Evolutionary conservation across 2,888 invertebrate species (phyloP).

Genomic region (Caenorhabditis drosophilae): DNA sequence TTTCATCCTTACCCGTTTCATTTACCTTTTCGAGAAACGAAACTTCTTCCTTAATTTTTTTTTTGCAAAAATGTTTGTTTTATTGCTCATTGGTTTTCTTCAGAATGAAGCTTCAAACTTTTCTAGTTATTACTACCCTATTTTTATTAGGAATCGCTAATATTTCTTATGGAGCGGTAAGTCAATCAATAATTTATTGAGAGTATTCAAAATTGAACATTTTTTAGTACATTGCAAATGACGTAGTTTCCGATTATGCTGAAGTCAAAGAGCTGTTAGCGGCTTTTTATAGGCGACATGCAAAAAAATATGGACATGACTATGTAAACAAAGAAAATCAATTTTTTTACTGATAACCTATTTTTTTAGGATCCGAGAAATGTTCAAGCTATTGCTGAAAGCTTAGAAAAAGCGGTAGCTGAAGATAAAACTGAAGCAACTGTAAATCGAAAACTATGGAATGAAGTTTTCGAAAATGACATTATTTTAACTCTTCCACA

Average conservation of each 20-base stretch:
- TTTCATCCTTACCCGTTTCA: no score
- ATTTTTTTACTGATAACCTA: not conserved
- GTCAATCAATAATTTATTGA: not conserved
- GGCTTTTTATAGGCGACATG: slow-evolving; percentile 53
- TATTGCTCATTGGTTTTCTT: not conserved
- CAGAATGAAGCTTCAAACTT: not conserved
- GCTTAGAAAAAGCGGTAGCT: slow-evolving; percentile 26
- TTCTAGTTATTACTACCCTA: no score
- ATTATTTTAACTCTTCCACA: slow-evolving; percentile 63
- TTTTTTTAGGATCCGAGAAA: slow-evolving; percentile 34
- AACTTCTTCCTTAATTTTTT: no score
- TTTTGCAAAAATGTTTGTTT: no score
- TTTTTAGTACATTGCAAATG: slow-evolving; percentile 41
- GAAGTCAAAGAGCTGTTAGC: slow-evolving; percentile 52
- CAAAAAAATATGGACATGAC: slow-evolving; percentile 54
- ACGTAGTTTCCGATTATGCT: slow-evolving; percentile 54
- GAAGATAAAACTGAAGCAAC: slow-evolving; percentile 64
- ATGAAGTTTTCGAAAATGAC: slow-evolving; percentile 65
- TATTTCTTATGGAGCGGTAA: not conserved
- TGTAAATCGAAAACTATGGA: slow-evolving; percentile 54
- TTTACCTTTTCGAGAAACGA: not conserved
- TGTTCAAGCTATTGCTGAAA: slow-evolving; percentile 31
- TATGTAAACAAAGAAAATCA: slow-evolving; percentile 36
- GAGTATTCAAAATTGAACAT: not conserved
- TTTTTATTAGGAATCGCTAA: not conserved